Conservation (phyloP, 2,888 invertebrate species). For the Pseudoips prasinana region DNA sequence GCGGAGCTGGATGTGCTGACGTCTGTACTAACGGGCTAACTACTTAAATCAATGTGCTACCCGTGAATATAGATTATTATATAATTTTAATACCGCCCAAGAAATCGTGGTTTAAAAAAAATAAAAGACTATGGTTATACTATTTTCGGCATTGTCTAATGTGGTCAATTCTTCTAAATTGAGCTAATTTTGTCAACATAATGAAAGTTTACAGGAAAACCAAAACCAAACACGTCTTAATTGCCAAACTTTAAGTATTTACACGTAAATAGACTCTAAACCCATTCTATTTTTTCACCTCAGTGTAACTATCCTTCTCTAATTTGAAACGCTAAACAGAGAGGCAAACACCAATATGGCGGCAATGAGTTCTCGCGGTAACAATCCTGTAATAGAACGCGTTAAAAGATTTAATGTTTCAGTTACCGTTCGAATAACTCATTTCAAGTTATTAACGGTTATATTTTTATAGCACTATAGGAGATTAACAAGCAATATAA, state of each 20-base stretch:
- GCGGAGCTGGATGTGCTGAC: no score
- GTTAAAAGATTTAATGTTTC: slow-evolving; percentile 39
- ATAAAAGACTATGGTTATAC: no score
- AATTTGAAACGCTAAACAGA: slow-evolving; percentile 33
- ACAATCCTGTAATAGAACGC: slow-evolving; percentile 49
- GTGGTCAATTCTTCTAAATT: no score
- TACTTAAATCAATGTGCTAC: no score
- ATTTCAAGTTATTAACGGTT: slow-evolving; percentile 31
- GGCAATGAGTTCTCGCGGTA: slow-evolving; percentile 38
- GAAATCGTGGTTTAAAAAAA: no score
- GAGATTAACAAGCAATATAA: no score
- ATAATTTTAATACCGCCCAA: no score
- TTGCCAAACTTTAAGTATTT: slow-evolving; percentile 31
- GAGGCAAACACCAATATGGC: slow-evolving; percentile 42
- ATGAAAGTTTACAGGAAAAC: background rate
- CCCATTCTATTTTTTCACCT: slow-evolving; percentile 39
- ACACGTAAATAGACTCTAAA: slow-evolving; percentile 55
- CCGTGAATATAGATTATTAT: no score
- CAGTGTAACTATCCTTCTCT: slow-evolving; percentile 30
- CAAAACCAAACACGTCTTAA: slow-evolving; percentile 34
- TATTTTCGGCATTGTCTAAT: no score
- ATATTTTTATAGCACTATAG: slow-evolving; percentile 18
- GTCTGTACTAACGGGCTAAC: no score
- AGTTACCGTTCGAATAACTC: slow-evolving; percentile 33
- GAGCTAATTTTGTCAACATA: no score